These are phyloP conservation scores for Tipula unca DNA, from an alignment of 2,888 invertebrate genomes.

Conservation along the genomic window DNA sequence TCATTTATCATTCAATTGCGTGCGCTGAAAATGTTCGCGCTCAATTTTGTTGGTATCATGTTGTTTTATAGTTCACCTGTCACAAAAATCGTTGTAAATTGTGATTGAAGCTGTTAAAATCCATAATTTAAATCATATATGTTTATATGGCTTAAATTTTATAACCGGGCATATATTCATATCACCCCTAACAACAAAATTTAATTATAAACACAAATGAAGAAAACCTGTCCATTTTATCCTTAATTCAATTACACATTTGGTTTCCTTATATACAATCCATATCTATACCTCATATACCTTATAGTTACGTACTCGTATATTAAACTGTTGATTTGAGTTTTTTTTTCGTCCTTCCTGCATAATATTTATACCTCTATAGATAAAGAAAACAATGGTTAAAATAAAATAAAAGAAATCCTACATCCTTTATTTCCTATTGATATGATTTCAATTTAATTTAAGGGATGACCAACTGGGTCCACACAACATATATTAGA, in stretches of 20 bases:
- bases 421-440: neutral
- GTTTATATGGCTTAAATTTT: neutral
- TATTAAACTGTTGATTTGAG: neutral
- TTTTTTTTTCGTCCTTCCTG: neutral
- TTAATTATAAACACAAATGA: neutral
- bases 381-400: neutral
- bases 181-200: neutral
- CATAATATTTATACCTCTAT: too few species aligned
- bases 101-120: too few species aligned
- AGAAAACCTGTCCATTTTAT: neutral
- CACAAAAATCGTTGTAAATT: neutral
- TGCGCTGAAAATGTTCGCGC: neutral
- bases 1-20: neutral
- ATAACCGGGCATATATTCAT: neutral
- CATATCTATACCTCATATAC: neutral
- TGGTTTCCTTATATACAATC: neutral
- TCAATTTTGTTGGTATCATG: neutral
- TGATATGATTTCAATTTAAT: slow-evolving; percentile 8
- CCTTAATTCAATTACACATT: neutral
- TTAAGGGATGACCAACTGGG: slow-evolving; percentile 8
- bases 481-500: neutral
- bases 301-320: neutral
- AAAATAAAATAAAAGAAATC: neutral
- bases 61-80: neutral
- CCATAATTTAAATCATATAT: neutral